Conservation (phyloP, 2,113 vertebrate genomes). For the Megalops atlanticus region DNA sequence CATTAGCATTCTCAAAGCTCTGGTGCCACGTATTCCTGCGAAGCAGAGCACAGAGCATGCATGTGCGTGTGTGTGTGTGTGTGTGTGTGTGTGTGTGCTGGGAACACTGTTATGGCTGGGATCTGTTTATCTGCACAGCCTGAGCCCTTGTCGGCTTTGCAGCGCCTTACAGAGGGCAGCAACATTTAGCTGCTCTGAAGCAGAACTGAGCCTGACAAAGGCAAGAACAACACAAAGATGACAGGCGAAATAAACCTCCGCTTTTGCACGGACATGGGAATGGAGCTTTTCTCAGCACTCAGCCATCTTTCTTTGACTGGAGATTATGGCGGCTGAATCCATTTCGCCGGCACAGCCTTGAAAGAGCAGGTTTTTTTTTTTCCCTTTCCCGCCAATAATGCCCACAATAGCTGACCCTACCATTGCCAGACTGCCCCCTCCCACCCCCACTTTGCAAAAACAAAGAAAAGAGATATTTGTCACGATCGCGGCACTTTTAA, state of each 20-base stretch:
- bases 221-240: not conserved
- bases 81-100: no score
- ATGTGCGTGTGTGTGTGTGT: not conserved
- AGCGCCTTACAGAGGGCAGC: not conserved
- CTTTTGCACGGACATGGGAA: not conserved
- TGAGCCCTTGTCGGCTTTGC: not conserved
- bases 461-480: no score
- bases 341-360: no score
- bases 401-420: no score
- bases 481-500: no score
- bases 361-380: no score
- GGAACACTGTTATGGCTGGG: not conserved
- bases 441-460: no score
- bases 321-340: no score
- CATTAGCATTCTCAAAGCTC: not conserved
- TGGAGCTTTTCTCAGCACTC: not conserved
- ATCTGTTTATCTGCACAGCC: not conserved
- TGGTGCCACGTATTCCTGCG: not conserved
- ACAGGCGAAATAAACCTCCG: not conserved
- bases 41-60: not conserved
- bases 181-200: not conserved
- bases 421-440: no score
- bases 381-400: no score
- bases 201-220: not conserved
- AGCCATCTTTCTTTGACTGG: no score